Evolutionary conservation across 2,113 vertebrate species (phyloP).

Genomic region (Lutjanus erythropterus): DNA sequence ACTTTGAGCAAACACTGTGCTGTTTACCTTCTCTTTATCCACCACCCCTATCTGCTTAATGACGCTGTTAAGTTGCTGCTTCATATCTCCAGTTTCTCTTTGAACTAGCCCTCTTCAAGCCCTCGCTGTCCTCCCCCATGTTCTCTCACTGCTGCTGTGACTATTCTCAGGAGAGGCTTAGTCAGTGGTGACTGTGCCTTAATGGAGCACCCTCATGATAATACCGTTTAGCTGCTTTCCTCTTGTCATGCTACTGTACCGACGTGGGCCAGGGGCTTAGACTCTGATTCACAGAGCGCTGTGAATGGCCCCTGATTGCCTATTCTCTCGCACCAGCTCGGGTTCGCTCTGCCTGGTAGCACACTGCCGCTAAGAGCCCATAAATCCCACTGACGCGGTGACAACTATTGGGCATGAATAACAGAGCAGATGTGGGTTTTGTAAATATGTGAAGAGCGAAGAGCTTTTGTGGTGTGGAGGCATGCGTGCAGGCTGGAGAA

Average conservation of each 20-base stretch:
- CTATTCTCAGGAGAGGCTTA: constrained; percentile 70
- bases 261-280: constrained; percentile 75
- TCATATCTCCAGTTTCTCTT: constrained; percentile 35
- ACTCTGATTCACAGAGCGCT: constrained; percentile 70
- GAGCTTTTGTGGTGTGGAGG: constrained; percentile 73
- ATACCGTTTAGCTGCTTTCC: constrained; percentile 70
- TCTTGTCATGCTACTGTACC: constrained; percentile 75
- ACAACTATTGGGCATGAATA: constrained; percentile 78
- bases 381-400: constrained; percentile 75
- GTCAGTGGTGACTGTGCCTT: constrained; percentile 74
- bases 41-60: constrained; percentile 44
- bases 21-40: constrained; percentile 60
- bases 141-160: constrained; percentile 41
- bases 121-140: constrained; percentile 59
- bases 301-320: constrained; percentile 83
- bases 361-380: constrained; percentile 73
- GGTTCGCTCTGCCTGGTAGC: constrained; percentile 71
- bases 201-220: constrained; percentile 77
- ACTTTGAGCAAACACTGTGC: constrained; percentile 41
- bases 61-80: constrained; percentile 48
- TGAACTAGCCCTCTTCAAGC: constrained; percentile 51
- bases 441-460: constrained; percentile 79
- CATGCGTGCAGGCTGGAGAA: constrained; percentile 68
- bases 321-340: constrained; percentile 77
- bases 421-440: constrained; percentile 81